Evolutionary conservation across 1,140 invertebrate genomes (phyloP).

Genomic region (Eulimnadia texana): DNA sequence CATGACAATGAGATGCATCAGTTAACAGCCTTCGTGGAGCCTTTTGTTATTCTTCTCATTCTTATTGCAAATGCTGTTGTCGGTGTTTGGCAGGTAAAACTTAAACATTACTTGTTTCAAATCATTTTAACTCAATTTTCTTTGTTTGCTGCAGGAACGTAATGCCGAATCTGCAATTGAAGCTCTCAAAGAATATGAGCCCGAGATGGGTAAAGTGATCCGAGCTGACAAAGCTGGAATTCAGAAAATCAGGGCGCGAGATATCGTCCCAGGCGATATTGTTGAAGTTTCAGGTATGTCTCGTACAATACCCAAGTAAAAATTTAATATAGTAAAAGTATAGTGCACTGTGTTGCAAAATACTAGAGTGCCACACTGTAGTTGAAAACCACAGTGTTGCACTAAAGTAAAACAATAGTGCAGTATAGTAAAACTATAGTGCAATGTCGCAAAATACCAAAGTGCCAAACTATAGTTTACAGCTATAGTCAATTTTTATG

Average conservation of each 20-base stretch:
- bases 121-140: not conserved
- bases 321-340: too few species aligned
- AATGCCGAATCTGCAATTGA: constrained; percentile 99
- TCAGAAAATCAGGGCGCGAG: constrained; percentile 90
- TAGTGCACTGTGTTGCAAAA: too few species aligned
- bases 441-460: too few species aligned
- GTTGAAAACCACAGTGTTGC: too few species aligned
- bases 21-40: constrained; percentile 99
- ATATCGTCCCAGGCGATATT: constrained; percentile 96
- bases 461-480: too few species aligned
- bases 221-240: constrained; percentile 88
- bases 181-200: constrained; percentile 99
- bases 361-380: too few species aligned
- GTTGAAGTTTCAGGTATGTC: constrained; percentile 74
- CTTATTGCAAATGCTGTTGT: constrained; percentile 98
- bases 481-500: too few species aligned
- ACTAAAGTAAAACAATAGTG: too few species aligned
- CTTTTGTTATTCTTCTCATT: constrained; percentile 99
- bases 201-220: constrained; percentile 99
- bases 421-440: too few species aligned
- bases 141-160: constrained; percentile 59
- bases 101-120: not conserved
- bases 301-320: too few species aligned
- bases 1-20: constrained; percentile 67
- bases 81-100: constrained; percentile 93